Base-by-base conservation (phyloP, 2,113 vertebrate species). In the Brienomyrus longianalis region DNA sequence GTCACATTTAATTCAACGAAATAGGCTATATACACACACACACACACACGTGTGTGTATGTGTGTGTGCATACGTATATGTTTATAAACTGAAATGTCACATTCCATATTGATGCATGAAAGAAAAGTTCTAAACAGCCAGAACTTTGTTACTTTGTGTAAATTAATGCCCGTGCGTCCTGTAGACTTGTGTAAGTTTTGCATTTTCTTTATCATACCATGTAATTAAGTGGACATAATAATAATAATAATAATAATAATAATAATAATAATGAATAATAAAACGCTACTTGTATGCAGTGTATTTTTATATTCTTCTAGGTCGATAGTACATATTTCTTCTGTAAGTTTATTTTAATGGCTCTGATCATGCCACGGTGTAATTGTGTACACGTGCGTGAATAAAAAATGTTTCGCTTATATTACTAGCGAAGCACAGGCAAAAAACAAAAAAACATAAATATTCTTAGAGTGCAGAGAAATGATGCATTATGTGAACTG, bases 121-220 rank as follows among this genome's bases (percentile, higher is more conserved):
- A 27, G 5, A 80, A 89, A 89, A 89, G 47, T 89, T 89, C 70
- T 47, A 52, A 39, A 83, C 48, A 80, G 88, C 88, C 70, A 23
- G 50, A 80, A 80, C 70, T 89, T 83, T 89, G 62, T 83, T 54
- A 74, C 50, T 43, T 77, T 11, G 47, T 47, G 54, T 88, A 88
- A 7, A 80, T 19, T 48, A 54, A 51, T 86, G 48, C 27, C 50
- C 21, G n/a, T 13, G n/a, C 27, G n/a, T 23, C 21, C 23, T 50
- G n/a, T 50, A 50, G 54, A 56, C 54, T 5, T 56, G 19, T 86
- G 52, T 27, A 45, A 56, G n/a, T 31, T 54, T 21, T n/a, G 21
- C 21, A 39, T 85, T 17, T 2, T 8, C 21, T 48, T 23, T 23
- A 17, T 35, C 5, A 7, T 56, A 59, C 11, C 5, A 6, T 27